Base-by-base conservation (phyloP, 2,888 invertebrate species). In the Hartigia nigra region DNA sequence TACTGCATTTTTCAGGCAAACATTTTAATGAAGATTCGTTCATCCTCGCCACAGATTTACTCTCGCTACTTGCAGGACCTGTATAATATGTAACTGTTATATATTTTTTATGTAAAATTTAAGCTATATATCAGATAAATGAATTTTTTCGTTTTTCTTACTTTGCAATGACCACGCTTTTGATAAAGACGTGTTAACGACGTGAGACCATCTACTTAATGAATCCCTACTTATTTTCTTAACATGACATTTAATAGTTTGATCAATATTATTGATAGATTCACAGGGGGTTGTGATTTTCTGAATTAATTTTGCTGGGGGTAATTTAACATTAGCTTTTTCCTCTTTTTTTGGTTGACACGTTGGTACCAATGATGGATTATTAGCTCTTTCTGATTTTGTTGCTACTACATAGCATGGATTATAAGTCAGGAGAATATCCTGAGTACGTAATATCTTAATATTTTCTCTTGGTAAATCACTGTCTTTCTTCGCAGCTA, bases 341-440 rank as follows among this genome's bases (percentile, higher is more conserved):
- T 55, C 55, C 55, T 55, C 55, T 5, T 23, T 23, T 55, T 55
- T 55, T 55, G 55, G 55, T 55, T 14, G 5, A 55, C 55, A 55
- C 23, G 55, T 55, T 55, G 55, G 55, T 55, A 55, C 23, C 55
- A 55, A 55, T 55, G 55, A 23, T 55, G 23, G 75, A 39, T 82
- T 69, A 12, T 55, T n/a, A 12, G 78, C 72, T 34, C 12, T 31
- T 12, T 83, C 79, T 0, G 83, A 76, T 23, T 77, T 69, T n/a
- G 81, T 83, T 12, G 83, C 81, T 9, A 84, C 78, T 14, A 85
- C 79, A 35, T 85, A 86, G 70, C 86, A 86, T 3, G 86, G 85
- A 70, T 83, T 85, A 31, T 87, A 86, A 31, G 86, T 82, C 12
- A 88, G 39, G 4, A 88, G 76, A 78, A 88, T 87, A 39, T 88